Conservation (phyloP, 35 echinoderm and acorn worm genomes). For the Stichopus chloronotus region DNA sequence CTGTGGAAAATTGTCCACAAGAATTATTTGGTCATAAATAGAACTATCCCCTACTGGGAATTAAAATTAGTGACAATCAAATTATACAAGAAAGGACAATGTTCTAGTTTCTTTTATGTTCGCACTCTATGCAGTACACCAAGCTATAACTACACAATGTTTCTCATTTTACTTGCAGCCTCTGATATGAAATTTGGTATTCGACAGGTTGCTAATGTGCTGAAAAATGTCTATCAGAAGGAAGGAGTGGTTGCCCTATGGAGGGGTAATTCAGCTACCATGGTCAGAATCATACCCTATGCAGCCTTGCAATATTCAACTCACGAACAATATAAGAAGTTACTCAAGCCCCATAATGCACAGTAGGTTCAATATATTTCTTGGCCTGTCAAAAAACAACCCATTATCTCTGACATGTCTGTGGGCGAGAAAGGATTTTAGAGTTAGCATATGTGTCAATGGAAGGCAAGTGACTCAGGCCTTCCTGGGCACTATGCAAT, state of each 20-base stretch:
- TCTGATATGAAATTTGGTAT: slow-evolving; percentile 86
- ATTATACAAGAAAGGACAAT: too few species aligned
- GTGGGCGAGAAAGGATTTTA: too few species aligned
- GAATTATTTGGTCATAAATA: too few species aligned
- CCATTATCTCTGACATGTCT: too few species aligned
- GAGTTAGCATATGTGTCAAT: too few species aligned
- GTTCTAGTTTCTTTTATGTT: too few species aligned
- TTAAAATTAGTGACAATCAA: too few species aligned
- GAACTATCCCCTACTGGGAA: too few species aligned
- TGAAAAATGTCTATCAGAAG: slow-evolving; percentile 77
- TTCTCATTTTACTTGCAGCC: slow-evolving; percentile 60
- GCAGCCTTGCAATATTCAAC: slow-evolving; percentile 95
- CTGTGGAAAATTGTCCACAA: too few species aligned
- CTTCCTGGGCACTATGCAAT: too few species aligned
- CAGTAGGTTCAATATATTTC: slow-evolving; percentile 68
- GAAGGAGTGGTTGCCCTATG: slow-evolving; percentile 85
- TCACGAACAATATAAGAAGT: slow-evolving; percentile 95
- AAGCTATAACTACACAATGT: not conserved
- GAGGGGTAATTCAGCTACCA: slow-evolving; percentile 95
- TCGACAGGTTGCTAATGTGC: slow-evolving; percentile 66
- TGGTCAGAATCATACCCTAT: slow-evolving; percentile 97
- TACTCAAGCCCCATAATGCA: slow-evolving; percentile 79
- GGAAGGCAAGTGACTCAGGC: too few species aligned
- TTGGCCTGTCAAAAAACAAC: too few species aligned
- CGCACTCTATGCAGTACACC: not conserved